Evolutionary conservation across 2,888 invertebrate species (phyloP), one percentile per base, ranked within the genome.

Genomic region (Noctua fimbriata): DNA sequence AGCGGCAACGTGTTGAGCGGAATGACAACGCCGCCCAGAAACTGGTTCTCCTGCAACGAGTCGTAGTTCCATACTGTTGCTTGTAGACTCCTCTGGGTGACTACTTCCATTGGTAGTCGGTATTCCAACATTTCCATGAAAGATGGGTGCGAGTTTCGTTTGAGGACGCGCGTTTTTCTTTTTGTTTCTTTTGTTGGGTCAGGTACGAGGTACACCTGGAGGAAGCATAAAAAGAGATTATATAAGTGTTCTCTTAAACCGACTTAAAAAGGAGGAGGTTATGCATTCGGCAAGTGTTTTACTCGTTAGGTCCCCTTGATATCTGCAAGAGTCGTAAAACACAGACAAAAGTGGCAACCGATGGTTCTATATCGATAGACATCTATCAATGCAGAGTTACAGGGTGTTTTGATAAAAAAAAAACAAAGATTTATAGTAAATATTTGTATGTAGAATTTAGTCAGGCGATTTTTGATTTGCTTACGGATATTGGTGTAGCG

Each of bases 41-140:
- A 98, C 95, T 99, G 98, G 95, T 99, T 99, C 94, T 99, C 99
- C 93, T 99, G 99, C 66, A 99, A 95, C 0, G 98, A 98, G 94
- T 99, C 99, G 94, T 99, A 98, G 93, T 99, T 98, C 99, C 99
- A 99, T 18, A 99, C 98, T 0, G 99, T 99, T 0, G 99, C 99
- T 94, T 99, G 99, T n/a, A 99, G 95, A 18, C 97, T 97, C 71
- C 98, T 97, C 87, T 97, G 97, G 92, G 97, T 97, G 28, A 99
- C 97, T 66, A 98, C 97, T 72, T 99, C 98, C 85, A 98, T 92
- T 0, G 98, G 98, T 96, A 99, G 97, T 82, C 99, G 97, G 92
- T 99, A 99, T 92, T 99, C 99, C 93, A 99, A 96, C 98, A 99
- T 99, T 97, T 99, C 99, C 99, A 99, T 99, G 95, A 99, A 99